phyloP scores from a whole-genome alignment of 2,888 invertebrate species.

The Achlya flavicornis region DNA sequence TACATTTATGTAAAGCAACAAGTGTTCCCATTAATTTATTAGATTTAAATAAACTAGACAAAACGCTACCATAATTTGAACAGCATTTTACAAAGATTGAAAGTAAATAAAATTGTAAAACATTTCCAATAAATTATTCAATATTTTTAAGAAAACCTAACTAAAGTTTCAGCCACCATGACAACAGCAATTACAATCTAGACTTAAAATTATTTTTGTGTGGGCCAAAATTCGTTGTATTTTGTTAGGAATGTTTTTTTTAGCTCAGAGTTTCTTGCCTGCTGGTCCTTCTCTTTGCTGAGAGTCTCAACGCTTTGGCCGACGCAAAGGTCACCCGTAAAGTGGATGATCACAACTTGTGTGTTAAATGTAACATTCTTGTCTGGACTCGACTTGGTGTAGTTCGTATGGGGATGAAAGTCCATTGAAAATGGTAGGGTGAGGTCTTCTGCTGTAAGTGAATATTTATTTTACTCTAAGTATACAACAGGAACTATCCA shows the following conservation, averaged over 20 bases:
- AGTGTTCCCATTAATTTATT: slow-evolving; percentile 20
- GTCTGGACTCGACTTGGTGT: slow-evolving; percentile 66
- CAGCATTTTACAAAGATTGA: slow-evolving; percentile 34
- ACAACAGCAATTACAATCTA: slow-evolving; percentile 40
- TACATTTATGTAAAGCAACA: not conserved
- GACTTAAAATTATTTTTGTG: slow-evolving; percentile 64
- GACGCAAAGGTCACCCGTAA: slow-evolving; percentile 82
- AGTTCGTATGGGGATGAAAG: slow-evolving; percentile 59
- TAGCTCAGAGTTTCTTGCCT: slow-evolving; percentile 85
- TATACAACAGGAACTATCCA: too few relatives aligned
- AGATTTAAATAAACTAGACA: slow-evolving; percentile 45
- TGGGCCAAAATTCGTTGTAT: slow-evolving; percentile 78
- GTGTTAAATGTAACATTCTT: slow-evolving; percentile 79
- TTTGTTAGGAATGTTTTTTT: slow-evolving; percentile 81
- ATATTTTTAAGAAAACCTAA: slow-evolving; percentile 34
- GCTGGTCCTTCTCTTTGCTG: slow-evolving; percentile 86
- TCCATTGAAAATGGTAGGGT: slow-evolving; percentile 63
- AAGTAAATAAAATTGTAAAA: slow-evolving; percentile 36
- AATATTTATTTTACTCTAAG: not conserved
- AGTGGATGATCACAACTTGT: slow-evolving; percentile 86
- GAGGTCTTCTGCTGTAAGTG: slow-evolving; percentile 54
- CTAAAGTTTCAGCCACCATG: slow-evolving; percentile 18
- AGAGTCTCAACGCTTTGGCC: slow-evolving; percentile 84
- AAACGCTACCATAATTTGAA: slow-evolving; percentile 52
- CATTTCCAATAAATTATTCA: slow-evolving; percentile 37